Percentiles rank a stretch among this genome's conserved stretches.
phyloP scores from a whole-genome alignment of 2,888 invertebrate species.

The Deroplatys truncata region DNA sequence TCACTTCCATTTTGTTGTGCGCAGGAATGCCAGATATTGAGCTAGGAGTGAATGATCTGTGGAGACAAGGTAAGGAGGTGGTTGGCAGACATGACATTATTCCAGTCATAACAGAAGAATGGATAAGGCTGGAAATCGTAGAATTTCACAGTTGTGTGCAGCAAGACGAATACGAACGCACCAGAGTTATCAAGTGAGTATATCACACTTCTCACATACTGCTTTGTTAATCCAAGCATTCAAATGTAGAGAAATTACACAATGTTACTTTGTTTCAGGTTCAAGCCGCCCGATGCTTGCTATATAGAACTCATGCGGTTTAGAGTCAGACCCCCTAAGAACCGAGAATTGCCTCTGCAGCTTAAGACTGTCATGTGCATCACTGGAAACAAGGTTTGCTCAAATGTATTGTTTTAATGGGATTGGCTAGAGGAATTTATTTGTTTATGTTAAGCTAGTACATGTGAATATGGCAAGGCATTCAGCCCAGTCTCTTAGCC shows the following conservation, averaged over 20 bases:
- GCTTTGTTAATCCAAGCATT: no score
- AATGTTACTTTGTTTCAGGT: constrained; percentile 50
- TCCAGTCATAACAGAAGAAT: constrained; percentile 97
- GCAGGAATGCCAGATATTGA: constrained; percentile 93
- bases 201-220: background rate
- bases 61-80: constrained; percentile 97
- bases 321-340: constrained; percentile 90
- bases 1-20: background rate
- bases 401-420: background rate
- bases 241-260: background rate
- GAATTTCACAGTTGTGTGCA: constrained; percentile 95
- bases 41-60: constrained; percentile 94
- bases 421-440: background rate
- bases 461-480: no score
- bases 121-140: constrained; percentile 92
- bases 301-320: constrained; percentile 96
- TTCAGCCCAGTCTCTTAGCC: no score
- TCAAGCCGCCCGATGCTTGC: constrained; percentile 95
- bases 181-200: constrained; percentile 76
- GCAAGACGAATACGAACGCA: constrained; percentile 80
- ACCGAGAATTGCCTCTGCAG: constrained; percentile 94
- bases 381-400: constrained; percentile 70
- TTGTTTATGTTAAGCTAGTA: background rate
- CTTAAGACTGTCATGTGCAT: constrained; percentile 86
- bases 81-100: constrained; percentile 99